phyloP scores from a whole-genome alignment of 2,888 invertebrate genomes.

The Augiades crinisus region DNA sequence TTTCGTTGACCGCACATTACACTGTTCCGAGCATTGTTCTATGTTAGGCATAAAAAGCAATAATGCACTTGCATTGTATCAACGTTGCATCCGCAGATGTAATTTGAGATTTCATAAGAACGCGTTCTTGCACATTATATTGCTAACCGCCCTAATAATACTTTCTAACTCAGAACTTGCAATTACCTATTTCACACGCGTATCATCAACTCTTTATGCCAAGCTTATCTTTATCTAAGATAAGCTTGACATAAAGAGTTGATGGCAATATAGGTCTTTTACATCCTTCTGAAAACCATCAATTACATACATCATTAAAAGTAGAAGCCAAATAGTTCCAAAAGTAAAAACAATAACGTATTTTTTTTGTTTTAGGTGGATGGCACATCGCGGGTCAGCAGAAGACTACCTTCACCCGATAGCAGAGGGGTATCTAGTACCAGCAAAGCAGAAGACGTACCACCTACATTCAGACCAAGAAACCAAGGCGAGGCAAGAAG shows the following conservation, averaged over 20 bases:
- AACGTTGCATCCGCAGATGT: conserved; percentile 37
- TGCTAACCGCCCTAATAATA: conserved; percentile 5
- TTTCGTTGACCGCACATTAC: conserved; percentile 44
- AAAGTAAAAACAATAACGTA: no score
- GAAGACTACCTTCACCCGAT: conserved; percentile 52
- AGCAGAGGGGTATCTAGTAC: conserved; percentile 40
- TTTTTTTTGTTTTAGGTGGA: conserved; percentile 56
- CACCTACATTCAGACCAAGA: conserved; percentile 55
- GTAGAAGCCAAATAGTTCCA: no score
- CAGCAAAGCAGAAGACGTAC: conserved; percentile 45
- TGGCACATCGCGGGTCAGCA: conserved; percentile 51
- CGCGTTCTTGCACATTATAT: conserved; percentile 36
- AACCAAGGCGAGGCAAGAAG: conserved; percentile 53
- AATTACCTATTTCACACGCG: conserved; percentile 7
- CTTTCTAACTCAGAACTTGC: conserved; percentile 3
- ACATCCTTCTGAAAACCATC: no score
- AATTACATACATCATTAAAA: no score
- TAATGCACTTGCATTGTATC: conserved; percentile 43
- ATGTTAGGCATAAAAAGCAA: conserved; percentile 28
- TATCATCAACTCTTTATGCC: no score
- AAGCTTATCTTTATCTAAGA: no score
- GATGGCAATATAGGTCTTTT: no score
- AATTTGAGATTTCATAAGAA: conserved; percentile 41
- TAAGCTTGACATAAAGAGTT: neutral
- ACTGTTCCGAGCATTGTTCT: conserved; percentile 54